Conservation (phyloP, 1,140 invertebrate genomes). For the Danaus melanippus region DNA sequence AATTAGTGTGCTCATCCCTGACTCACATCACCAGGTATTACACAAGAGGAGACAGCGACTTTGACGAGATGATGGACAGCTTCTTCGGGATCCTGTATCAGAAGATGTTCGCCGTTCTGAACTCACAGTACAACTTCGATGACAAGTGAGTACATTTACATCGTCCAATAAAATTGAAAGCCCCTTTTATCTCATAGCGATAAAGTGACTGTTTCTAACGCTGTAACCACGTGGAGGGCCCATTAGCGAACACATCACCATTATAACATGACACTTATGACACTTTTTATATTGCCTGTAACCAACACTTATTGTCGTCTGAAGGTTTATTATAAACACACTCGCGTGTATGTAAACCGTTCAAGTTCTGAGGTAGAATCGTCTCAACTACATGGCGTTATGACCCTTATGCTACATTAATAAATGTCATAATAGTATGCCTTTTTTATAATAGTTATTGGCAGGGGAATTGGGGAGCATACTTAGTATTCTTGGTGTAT, state of each 20-base stretch:
- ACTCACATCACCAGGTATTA: constrained; percentile 78
- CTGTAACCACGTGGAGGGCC: not conserved
- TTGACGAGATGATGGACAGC: constrained; percentile 89
- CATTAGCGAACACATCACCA: constrained; percentile 6
- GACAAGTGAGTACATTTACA: constrained; percentile 78
- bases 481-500: too few relatives aligned
- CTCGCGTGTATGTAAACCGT: too few relatives aligned
- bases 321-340: constrained; percentile 12
- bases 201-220: too few relatives aligned
- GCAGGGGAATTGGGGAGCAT: too few relatives aligned
- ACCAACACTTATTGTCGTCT: constrained; percentile 15
- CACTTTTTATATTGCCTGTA: constrained; percentile 13
- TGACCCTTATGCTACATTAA: too few relatives aligned
- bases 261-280: constrained; percentile 11
- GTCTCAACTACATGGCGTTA: too few relatives aligned
- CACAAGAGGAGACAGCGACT: constrained; percentile 83
- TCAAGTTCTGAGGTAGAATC: too few relatives aligned
- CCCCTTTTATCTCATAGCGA: too few relatives aligned
- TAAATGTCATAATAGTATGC: too few relatives aligned
- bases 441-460: too few relatives aligned
- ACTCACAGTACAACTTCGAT: constrained; percentile 91
- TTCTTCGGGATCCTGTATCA: constrained; percentile 96
- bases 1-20: not conserved
- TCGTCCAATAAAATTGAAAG: not conserved
- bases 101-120: constrained; percentile 96